Conservation (phyloP, 2,797 vertebrate genomes). For the Eurystomus glaucurus region DNA sequence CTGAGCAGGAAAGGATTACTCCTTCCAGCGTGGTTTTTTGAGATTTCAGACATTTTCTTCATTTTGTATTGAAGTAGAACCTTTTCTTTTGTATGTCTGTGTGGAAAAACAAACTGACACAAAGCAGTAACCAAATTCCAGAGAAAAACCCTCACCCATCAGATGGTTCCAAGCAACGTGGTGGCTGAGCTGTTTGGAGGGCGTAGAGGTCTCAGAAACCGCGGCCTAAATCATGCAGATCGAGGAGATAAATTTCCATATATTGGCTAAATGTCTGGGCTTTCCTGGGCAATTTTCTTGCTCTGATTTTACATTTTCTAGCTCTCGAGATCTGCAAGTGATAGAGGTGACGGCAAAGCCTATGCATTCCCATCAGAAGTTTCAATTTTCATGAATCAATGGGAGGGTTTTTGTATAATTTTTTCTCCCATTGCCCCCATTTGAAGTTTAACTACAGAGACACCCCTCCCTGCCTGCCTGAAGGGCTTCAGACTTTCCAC, state of each 20-base stretch:
- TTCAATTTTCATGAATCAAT: neutral
- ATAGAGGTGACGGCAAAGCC: neutral
- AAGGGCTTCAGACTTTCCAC: neutral
- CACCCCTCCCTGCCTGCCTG: neutral
- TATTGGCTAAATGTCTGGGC: neutral
- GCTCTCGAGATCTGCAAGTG: neutral
- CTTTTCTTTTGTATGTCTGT: neutral
- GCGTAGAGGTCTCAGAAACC: neutral
- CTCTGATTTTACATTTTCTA: neutral
- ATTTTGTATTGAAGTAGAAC: neutral
- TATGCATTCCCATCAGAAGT: neutral
- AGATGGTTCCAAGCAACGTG: neutral
- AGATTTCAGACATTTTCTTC: neutral
- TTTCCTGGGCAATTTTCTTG: neutral
- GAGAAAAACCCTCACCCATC: neutral
- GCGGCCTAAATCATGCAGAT: neutral
- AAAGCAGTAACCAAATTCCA: neutral
- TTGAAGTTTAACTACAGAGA: neutral
- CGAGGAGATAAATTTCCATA: neutral
- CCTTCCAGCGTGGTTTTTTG: neutral
- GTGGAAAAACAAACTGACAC: neutral
- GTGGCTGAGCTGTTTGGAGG: neutral
- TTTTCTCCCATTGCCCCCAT: neutral
- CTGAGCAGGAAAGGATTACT: neutral
- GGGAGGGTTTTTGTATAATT: neutral